Evolutionary conservation across 2,797 vertebrate species (phyloP).

Genomic region (Muraenolepis orangiensis): DNA sequence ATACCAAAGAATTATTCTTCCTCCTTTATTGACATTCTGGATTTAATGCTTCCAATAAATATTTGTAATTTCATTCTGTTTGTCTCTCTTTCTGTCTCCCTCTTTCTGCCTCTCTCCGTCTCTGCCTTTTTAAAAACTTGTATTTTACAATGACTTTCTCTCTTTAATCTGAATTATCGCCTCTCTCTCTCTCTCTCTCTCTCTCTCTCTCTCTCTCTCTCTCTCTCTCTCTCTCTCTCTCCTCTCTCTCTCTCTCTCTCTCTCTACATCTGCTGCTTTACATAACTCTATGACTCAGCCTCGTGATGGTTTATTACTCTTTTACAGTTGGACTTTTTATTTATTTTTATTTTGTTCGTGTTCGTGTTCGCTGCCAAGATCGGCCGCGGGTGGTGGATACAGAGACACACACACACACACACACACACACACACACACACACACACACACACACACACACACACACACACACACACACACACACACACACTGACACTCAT

Average conservation of each 20-base stretch:
- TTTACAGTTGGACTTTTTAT: slow-evolving; percentile 1
- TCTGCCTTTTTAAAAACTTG: no score
- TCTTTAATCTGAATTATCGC: no score
- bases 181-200: neutral
- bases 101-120: neutral
- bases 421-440: neutral
- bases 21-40: neutral
- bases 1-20: neutral
- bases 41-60: neutral
- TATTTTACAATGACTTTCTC: no score
- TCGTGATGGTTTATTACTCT: neutral
- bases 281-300: slow-evolving; percentile 7
- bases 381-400: neutral
- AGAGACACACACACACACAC: neutral
- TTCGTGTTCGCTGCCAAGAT: slow-evolving; percentile 12
- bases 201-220: neutral
- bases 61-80: neutral
- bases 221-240: neutral
- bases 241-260: neutral
- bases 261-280: slow-evolving; percentile 13
- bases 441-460: neutral
- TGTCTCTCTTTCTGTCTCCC: neutral
- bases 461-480: neutral
- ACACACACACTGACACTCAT: neutral
- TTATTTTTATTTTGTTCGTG: neutral